phyloP scores from a whole-genome alignment of 2,888 invertebrate genomes.

The Plemyria rubiginata region DNA sequence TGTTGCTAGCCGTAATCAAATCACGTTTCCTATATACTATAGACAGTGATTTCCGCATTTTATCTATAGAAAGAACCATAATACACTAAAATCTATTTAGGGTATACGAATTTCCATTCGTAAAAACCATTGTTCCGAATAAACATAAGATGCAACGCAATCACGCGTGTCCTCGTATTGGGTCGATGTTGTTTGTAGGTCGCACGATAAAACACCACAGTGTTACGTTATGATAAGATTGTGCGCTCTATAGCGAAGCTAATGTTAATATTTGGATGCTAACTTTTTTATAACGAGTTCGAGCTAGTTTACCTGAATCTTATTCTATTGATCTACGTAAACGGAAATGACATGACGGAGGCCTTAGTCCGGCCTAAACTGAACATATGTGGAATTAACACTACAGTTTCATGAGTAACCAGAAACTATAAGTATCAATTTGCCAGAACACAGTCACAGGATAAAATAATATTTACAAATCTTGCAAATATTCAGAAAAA shows the following conservation, averaged over 20 bases:
- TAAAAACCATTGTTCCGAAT: slow-evolving; percentile 5
- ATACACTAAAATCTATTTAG: background rate
- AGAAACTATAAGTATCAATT: too few relatives aligned
- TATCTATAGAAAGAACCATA: background rate
- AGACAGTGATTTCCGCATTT: background rate
- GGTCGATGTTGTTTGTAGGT: slow-evolving; percentile 42
- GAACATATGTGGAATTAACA: too few relatives aligned
- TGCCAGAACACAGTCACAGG: too few relatives aligned
- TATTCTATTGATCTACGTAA: background rate
- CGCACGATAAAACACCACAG: slow-evolving; percentile 33
- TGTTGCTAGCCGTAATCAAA: background rate
- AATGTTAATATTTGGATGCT: slow-evolving; percentile 23
- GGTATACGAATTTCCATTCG: background rate
- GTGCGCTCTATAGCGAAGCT: slow-evolving; percentile 22
- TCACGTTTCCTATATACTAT: too few relatives aligned
- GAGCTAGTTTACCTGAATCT: background rate
- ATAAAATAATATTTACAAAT: too few relatives aligned
- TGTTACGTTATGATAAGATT: slow-evolving; percentile 36
- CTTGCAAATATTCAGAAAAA: too few relatives aligned
- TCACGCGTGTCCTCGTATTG: slow-evolving; percentile 32
- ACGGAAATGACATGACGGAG: background rate
- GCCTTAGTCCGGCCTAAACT: too few relatives aligned
- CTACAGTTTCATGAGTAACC: too few relatives aligned
- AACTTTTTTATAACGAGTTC: slow-evolving; percentile 1
- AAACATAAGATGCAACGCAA: slow-evolving; percentile 33